A percentile compares a stretch with the other conserved stretches of the same genome.
These are phyloP conservation scores for Porites lobata DNA, from an alignment of 92 coral and sea anemone genomes.

Conservation along the genomic window DNA sequence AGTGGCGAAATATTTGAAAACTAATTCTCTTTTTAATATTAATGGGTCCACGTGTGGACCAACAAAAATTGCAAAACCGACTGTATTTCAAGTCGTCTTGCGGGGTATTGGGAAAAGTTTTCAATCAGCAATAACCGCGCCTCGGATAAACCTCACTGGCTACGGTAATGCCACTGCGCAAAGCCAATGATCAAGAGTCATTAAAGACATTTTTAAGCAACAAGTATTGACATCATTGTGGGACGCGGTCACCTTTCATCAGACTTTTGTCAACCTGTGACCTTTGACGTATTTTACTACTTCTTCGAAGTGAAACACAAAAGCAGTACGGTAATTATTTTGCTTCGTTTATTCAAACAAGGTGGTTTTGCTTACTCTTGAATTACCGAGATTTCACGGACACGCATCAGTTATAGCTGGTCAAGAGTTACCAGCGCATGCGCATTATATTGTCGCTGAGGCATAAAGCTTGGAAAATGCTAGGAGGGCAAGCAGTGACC, in stretches of 20 bases:
- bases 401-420: neutral
- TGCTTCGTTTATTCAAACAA: neutral
- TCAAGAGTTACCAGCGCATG: neutral
- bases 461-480: too few relatives aligned
- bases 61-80: constrained; percentile 79
- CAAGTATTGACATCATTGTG: neutral
- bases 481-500: too few relatives aligned
- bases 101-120: constrained; percentile 88
- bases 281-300: neutral
- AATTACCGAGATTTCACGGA: too few relatives aligned
- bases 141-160: constrained; percentile 83
- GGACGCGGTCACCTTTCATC: neutral
- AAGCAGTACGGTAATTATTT: neutral
- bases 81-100: constrained; percentile 82
- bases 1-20: neutral
- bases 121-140: constrained; percentile 89
- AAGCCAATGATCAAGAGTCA: constrained; percentile 9
- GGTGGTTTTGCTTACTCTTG: neutral
- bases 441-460: neutral
- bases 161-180: constrained; percentile 96
- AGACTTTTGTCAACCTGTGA: neutral
- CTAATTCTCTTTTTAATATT: neutral
- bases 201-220: neutral
- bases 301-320: neutral
- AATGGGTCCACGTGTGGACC: constrained; percentile 41